Base-by-base conservation (phyloP, 2,113 vertebrate genomes). In the Oncorhynchus tshawytscha region DNA sequence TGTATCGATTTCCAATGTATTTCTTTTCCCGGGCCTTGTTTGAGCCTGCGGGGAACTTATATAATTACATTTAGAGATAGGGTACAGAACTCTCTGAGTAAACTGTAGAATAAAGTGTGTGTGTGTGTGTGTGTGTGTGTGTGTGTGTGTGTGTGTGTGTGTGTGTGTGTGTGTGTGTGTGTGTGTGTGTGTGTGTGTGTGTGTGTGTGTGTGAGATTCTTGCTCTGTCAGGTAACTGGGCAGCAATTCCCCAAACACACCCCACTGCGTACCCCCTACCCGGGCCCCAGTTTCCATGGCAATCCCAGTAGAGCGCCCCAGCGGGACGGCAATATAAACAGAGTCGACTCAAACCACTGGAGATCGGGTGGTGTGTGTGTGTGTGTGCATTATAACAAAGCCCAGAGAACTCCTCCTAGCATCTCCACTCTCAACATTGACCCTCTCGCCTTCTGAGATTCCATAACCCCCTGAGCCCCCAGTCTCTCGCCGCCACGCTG, bases 321-420 rank as follows among this genome's bases (percentile, higher is more conserved):
- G 85, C 82, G 83, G 88, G 85, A 88, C 81, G 75, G 75, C 75
- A 54, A 78, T 80, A 74, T 85, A 87, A 91, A 91, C 89, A 93
- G 81, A 83, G 82, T 76, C 45, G 70, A 57, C 74, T 77, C 25
- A 71, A 80, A 80, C 8, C 85, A 80, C 84, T 71, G 16, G 84
- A 78, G 84, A 87, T 11, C 16, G 70, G n/a, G 54, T 22, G 57
- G 57, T 70, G 69, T 79, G 27, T 76, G 71, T 79, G 27, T 76
- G 71, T 77, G 57, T 69, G 51, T 69, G 67, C 70, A 54, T 62
- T 31, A 70, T 20, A 15, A 45, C 8, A 24, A 39, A 72, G 73
- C 81, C 79, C 67, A 74, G 39, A 72, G 70, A 78, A 77, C 74
- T 75, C 74, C 70, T 83, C 77, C 82, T 67, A 70, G 60, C 60